Evolutionary conservation across 1,140 invertebrate genomes (phyloP), one percentile per base, ranked within the genome.

Genomic region (Apis cerana): DNA sequence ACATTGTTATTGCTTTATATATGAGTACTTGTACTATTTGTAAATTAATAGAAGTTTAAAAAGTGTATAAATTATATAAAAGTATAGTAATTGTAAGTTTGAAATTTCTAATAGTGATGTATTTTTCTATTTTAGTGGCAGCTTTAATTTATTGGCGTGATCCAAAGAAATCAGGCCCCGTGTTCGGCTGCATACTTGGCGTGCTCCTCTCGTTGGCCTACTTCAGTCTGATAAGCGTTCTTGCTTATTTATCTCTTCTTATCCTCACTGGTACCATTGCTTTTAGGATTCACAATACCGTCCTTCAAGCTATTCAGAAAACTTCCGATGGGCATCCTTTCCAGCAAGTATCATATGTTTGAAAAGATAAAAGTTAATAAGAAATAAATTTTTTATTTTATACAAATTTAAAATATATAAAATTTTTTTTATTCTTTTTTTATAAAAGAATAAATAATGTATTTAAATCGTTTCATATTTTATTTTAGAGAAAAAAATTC

Each of bases 131-230:
- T 97, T 97, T 95, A 99, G 98, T 99, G 95, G 97, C 98, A 93
- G 98, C 98, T 90, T 95, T 99, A 91, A 97, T 99, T 92, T 99
- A 99, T 95, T 99, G 99, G 99, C 96, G 98, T 87, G 97, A 98
- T 95, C 97, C 98, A 80, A 98, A 98, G 94, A 98, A 98, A 93
- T 98, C 98, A 78, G 98, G 98, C 80, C 96, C 97, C 90, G 98
- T 98, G 62, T 98, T 99, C 94, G 98, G 97, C 90, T 96, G 96
- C 86, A 96, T 97, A 83, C 95, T 99, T 86, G 95, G 97, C 88
- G 96, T 98, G 86, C 96, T 99, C 84, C 95, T 99, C 92, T 98
- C 98, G 86, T 96, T 99, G 93, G 97, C 98, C 90, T 97, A 97
- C 94, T 98, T 98, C 95, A 99, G 98, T 89, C 96, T 99, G 91